Conservation (phyloP, 2,113 vertebrate genomes). For the Trematocara nigrifrons region DNA sequence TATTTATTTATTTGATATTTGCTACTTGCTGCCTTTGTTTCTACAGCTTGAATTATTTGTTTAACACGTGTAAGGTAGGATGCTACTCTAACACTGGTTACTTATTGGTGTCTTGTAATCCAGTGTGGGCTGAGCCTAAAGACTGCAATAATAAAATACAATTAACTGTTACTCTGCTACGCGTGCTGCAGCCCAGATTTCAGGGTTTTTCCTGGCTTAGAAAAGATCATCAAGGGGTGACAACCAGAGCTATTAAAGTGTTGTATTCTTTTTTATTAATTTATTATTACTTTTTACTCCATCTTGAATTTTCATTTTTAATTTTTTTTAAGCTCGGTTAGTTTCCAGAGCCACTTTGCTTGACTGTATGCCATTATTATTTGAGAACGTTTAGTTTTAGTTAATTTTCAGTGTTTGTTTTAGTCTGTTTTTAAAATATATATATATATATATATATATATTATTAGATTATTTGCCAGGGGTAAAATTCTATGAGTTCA, state of each 20-base stretch:
- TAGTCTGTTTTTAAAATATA: not conserved
- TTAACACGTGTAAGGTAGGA: accelerated
- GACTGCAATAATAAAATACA: not conserved
- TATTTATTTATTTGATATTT: not conserved
- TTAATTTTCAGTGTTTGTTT: not conserved
- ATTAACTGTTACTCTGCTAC: not conserved
- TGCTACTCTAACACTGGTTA: not conserved
- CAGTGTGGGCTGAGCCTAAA: not conserved
- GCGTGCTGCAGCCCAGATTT: not conserved
- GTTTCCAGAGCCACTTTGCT: not conserved
- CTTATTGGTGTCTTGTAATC: not conserved
- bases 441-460: not conserved
- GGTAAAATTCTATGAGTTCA: not conserved
- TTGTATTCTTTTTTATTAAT: not conserved
- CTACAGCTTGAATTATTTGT: not conserved
- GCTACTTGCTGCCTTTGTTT: not conserved
- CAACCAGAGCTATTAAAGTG: not conserved
- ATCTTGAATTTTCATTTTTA: not conserved
- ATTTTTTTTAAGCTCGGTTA: accelerated
- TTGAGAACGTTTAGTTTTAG: not conserved
- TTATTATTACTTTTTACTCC: not conserved
- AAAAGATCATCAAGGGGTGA: not conserved
- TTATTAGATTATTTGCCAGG: not conserved
- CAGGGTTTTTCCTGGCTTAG: not conserved
- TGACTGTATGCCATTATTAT: not conserved